Evolutionary conservation across 1,140 invertebrate species (phyloP).

Genomic region (Diachasmimorpha longicaudata): DNA sequence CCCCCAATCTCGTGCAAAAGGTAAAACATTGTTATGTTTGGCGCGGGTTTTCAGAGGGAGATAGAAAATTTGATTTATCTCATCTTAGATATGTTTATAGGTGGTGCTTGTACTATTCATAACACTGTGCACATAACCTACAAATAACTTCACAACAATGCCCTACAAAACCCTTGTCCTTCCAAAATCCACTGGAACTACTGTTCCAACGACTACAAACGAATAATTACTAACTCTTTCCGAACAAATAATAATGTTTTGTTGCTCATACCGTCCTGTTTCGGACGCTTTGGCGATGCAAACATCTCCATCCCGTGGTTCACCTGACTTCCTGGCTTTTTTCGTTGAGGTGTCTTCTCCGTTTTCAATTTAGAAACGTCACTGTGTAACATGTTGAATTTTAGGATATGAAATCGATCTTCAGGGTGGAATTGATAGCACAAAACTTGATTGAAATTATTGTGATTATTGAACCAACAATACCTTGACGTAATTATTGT

Average conservation of each 20-base stretch:
- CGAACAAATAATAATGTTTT: conserved; percentile 3
- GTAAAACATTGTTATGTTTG: background rate
- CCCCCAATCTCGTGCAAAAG: background rate
- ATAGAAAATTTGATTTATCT: background rate
- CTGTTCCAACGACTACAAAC: background rate
- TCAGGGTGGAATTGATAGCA: background rate
- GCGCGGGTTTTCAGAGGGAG: background rate
- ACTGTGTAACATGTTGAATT: background rate
- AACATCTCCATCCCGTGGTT: conserved; percentile 57
- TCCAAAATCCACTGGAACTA: background rate
- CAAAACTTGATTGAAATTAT: background rate
- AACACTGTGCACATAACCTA: background rate
- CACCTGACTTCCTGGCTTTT: conserved; percentile 43
- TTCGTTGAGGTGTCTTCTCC: conserved; percentile 45
- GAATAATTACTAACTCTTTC: background rate
- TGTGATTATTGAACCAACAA: background rate
- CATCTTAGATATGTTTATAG: background rate
- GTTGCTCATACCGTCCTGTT: conserved; percentile 55
- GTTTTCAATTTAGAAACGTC: conserved; percentile 37
- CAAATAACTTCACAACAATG: background rate
- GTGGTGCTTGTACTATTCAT: conserved; percentile 1
- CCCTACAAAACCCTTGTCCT: background rate
- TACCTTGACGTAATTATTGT: conserved; percentile 5
- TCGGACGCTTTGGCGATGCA: conserved; percentile 56
- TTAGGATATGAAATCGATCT: background rate